Base-by-base conservation (phyloP, 2,113 vertebrate genomes). In the Mesoclemmys tuberculata region DNA sequence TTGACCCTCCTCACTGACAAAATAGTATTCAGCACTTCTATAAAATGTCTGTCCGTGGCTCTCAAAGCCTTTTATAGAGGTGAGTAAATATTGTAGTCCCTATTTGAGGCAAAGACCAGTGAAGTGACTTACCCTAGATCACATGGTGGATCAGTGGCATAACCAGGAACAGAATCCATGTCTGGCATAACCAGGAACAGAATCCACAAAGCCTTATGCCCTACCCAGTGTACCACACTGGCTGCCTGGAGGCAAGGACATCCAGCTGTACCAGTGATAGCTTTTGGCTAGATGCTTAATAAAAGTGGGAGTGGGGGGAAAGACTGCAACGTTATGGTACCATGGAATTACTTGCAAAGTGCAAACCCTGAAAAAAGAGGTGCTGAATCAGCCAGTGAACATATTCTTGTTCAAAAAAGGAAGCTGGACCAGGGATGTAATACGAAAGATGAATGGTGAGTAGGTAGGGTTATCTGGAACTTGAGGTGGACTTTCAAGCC, bases 371-470 rank as follows among this genome's bases (percentile, higher is more conserved):
- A 46, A 31, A 91, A 79, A 61, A 77, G 85, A 95, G 81, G 4
- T 93, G 93, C 92, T 96, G 93, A 94, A 81, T 95, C 88, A 91
- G 68, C 41, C 77, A 84, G 68, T 46, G 24, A 2, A 64, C 46
- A 3, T 31, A 64, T 82, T 90, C 95, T 79, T 93, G 9, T 88
- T 93, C 82, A 79, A 61, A 92, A 68, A 48, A 29, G 18, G 71
- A 87, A 49, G 75, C 44, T 84, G 77, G 51, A 92, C 14, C 41
- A 80, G 35, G 71, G 83, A 82, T 12, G 12, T 80, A 74, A 51
- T 26, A 44, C 19, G 80, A 87, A 89, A 86, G 90, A 22, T 21
- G 71, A 96, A 55, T 79, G 82, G 79, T 97, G 90, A 84, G 80
- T 24, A 58, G 14, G 13, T 31, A 64, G 31, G 84, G 48, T 55